Evolutionary conservation across 2,888 invertebrate species (phyloP).

Genomic region (Cephus runcator): DNA sequence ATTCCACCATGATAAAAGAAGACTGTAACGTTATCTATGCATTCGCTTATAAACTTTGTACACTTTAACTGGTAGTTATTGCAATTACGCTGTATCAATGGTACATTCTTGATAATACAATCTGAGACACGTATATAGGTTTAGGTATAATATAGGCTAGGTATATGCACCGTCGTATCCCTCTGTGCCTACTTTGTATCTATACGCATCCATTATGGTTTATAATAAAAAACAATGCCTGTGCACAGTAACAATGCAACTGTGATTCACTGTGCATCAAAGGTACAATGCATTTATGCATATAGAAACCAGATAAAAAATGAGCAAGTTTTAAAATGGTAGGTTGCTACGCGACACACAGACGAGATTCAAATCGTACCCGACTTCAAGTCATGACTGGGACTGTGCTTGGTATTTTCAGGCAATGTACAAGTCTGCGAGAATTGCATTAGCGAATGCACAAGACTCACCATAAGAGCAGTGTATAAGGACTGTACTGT

Average conservation of each 20-base stretch:
- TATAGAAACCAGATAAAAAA: neutral
- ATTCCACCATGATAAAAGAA: neutral
- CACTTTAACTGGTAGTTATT: neutral
- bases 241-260: neutral
- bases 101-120: neutral
- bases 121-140: neutral
- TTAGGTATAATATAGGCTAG: neutral
- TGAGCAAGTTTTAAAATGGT: neutral
- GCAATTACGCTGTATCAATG: neutral
- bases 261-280: neutral
- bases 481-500: neutral
- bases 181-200: neutral
- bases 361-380: neutral
- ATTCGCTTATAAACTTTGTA: too few relatives aligned
- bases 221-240: neutral
- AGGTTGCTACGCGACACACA: neutral
- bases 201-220: neutral
- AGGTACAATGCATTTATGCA: neutral
- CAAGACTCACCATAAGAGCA: neutral
- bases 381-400: neutral
- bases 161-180: neutral
- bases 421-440: neutral
- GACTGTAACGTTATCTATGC: too few relatives aligned
- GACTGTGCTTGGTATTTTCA: neutral
- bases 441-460: neutral